phyloP scores from a whole-genome alignment of 1,140 invertebrate species.

The Anastatus disparis region DNA sequence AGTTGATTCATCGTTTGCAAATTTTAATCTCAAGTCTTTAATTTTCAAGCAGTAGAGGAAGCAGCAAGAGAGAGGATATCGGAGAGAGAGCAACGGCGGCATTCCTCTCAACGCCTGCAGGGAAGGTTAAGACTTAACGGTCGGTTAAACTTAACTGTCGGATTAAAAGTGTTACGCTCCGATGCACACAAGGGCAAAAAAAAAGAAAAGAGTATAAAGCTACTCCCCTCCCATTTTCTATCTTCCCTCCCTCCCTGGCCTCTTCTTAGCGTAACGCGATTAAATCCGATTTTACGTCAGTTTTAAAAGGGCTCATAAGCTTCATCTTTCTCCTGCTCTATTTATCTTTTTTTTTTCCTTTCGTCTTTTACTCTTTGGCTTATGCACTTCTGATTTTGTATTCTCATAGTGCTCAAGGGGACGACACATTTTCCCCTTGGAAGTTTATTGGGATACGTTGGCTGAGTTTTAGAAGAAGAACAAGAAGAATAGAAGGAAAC shows the following conservation, averaged over 20 bases:
- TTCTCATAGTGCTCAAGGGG: neutral
- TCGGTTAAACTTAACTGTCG: conserved; percentile 58
- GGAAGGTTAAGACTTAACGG: conserved; percentile 60
- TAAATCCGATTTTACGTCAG: conserved; percentile 58
- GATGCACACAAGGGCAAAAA: conserved; percentile 48
- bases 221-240: conserved; percentile 3
- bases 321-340: conserved; percentile 22
- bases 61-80: neutral
- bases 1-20: conserved; percentile 1
- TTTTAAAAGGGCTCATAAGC: conserved; percentile 56
- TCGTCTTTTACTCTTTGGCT: neutral
- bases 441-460: neutral
- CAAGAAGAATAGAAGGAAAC: too few species aligned
- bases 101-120: conserved; percentile 25
- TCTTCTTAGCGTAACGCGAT: conserved; percentile 44
- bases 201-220: conserved; percentile 4
- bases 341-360: conserved; percentile 26
- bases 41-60: conserved; percentile 41
- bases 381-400: conserved; percentile 28
- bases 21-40: conserved; percentile 43
- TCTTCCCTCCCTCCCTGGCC: neutral
- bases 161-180: conserved; percentile 59
- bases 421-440: neutral
- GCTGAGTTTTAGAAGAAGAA: neutral
- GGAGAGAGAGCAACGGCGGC: conserved; percentile 16